Conservation (phyloP, 2,797 vertebrate species). For the Myotis myotis region DNA sequence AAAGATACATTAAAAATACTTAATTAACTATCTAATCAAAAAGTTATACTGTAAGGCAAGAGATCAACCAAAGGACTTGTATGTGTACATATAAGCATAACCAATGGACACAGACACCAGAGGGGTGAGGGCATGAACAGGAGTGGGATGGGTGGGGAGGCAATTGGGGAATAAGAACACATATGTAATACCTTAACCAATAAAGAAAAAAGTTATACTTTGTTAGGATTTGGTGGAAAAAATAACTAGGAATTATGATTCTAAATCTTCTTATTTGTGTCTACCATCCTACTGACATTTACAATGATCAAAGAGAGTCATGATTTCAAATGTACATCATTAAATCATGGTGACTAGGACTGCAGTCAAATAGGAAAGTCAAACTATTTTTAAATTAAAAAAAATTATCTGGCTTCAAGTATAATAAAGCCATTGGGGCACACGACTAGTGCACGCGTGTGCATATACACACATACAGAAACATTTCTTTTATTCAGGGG, state of each 20-base stretch:
- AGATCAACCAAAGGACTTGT: no score
- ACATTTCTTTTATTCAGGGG: background rate
- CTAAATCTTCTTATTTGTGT: background rate
- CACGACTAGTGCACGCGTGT: rapidly evolving
- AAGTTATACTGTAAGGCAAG: background rate
- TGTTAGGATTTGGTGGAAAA: slow-evolving; percentile 20
- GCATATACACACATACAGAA: background rate
- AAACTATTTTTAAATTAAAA: background rate
- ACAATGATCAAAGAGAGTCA: background rate
- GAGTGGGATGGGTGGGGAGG: no score
- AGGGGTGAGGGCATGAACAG: no score
- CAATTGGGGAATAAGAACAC: no score
- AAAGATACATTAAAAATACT: slow-evolving; percentile 34
- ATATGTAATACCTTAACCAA: no score
- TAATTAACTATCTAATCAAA: slow-evolving; percentile 27
- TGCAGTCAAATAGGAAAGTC: background rate
- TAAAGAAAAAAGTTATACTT: background rate
- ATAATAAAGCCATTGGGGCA: background rate
- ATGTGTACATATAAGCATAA: no score
- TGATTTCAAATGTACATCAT: slow-evolving; percentile 12
- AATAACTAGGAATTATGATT: slow-evolving; percentile 51
- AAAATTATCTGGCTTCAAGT: background rate
- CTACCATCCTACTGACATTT: slow-evolving; percentile 35
- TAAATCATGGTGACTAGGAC: background rate
- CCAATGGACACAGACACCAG: no score